Percentiles rank a stretch among this genome's conserved stretches.
phyloP scores from a whole-genome alignment of 2,888 invertebrate genomes.

The Drosophila niveifrons region DNA sequence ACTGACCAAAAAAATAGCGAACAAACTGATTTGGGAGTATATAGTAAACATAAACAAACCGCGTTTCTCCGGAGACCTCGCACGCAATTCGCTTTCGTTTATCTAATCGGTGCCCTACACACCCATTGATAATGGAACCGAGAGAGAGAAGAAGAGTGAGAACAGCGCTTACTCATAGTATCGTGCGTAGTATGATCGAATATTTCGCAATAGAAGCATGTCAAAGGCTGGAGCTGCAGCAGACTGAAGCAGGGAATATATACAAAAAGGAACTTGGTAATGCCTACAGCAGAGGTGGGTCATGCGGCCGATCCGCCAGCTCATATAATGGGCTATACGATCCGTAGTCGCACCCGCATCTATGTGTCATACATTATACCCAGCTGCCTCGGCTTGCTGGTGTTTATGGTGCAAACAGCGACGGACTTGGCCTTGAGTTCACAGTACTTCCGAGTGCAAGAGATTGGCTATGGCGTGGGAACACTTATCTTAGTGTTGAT shows the following conservation, averaged over 20 bases:
- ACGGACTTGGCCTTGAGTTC: conserved; percentile 89
- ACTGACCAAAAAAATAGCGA: background rate
- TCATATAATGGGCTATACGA: conserved; percentile 82
- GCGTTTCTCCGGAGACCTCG: conserved; percentile 17
- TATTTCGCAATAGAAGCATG: conserved; percentile 65
- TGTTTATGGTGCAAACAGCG: conserved; percentile 89
- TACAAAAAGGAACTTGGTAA: conserved; percentile 9
- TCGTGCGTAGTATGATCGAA: conserved; percentile 39
- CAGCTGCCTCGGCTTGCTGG: conserved; percentile 87
- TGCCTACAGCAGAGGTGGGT: conserved; percentile 64
- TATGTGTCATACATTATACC: conserved; percentile 86
- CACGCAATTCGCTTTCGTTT: conserved; percentile 27
- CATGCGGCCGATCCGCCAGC: conserved; percentile 80
- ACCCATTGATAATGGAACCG: conserved; percentile 52
- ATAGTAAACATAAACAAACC: conserved; percentile 69
- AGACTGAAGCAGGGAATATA: background rate
- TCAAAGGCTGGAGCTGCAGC: background rate
- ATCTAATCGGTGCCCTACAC: conserved; percentile 68
- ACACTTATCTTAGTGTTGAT: conserved; percentile 86
- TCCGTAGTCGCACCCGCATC: conserved; percentile 84
- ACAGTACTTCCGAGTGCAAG: conserved; percentile 88
- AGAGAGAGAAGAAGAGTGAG: conserved; percentile 23
- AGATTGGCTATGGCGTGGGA: conserved; percentile 86
- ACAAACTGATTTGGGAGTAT: background rate
- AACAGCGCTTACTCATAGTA: conserved; percentile 67